Evolutionary conservation across 2,113 vertebrate genomes (phyloP).

Genomic region (Chaetura pelagica): DNA sequence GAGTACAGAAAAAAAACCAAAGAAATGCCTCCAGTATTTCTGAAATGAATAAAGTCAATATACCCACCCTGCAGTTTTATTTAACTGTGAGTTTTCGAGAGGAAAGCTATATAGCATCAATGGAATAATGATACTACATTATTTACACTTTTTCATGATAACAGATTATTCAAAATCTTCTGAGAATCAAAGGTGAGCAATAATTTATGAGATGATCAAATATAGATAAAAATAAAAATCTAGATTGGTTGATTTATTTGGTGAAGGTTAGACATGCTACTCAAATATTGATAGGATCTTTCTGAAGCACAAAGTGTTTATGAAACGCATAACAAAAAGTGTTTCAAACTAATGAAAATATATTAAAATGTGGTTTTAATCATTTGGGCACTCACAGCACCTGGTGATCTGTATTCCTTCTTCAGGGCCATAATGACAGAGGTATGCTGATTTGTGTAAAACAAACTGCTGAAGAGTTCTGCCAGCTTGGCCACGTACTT

Average conservation of each 20-base stretch:
- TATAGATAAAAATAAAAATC: neutral
- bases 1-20: neutral
- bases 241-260: neutral
- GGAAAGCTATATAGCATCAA: neutral
- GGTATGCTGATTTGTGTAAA: accelerated
- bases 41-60: neutral
- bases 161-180: neutral
- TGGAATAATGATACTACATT: neutral
- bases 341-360: neutral
- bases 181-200: neutral
- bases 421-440: neutral
- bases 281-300: constrained; percentile 6
- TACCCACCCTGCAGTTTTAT: neutral
- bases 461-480: neutral
- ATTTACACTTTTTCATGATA: neutral
- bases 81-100: neutral
- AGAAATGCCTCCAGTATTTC: neutral
- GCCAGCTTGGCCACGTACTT: neutral
- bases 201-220: constrained; percentile 25
- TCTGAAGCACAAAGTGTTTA: neutral
- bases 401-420: neutral
- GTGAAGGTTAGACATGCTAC: neutral
- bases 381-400: neutral
- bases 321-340: neutral
- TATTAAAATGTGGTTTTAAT: neutral